Percentiles rank a stretch among this genome's conserved stretches.
These are phyloP conservation scores for Rhizoglyphus robini DNA, from an alignment of 1,140 invertebrate species.

Conservation along the genomic window DNA sequence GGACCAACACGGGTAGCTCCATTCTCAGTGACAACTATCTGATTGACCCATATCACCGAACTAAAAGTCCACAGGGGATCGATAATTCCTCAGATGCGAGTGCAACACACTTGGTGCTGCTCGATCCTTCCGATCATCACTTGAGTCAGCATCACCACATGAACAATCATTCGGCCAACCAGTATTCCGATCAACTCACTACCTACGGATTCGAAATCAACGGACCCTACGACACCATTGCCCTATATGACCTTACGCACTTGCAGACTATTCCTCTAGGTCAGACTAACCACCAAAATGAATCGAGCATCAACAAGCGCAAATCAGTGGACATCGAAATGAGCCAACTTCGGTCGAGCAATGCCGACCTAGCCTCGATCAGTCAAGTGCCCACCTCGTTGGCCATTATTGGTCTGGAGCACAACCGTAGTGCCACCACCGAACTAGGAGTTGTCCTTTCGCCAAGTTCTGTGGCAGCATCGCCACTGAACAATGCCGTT, in stretches of 20 bases:
- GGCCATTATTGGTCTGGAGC: background rate
- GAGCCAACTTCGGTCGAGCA: background rate
- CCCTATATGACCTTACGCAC: constrained; percentile 1
- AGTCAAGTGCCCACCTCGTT: background rate
- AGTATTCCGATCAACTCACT: background rate
- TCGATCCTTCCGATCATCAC: background rate
- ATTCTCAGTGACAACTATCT: constrained; percentile 3
- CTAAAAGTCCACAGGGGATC: background rate
- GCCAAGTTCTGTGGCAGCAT: background rate
- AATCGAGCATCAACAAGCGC: background rate
- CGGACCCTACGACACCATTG: constrained; percentile 1
- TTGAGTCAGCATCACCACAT: background rate
- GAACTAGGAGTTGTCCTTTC: background rate
- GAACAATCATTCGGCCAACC: background rate
- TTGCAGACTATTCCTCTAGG: background rate
- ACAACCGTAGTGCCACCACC: background rate
- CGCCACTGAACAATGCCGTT: background rate
- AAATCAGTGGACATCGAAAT: background rate
- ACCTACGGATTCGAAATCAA: background rate
- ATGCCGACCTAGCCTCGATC: background rate
- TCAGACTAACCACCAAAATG: background rate
- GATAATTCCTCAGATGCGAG: background rate
- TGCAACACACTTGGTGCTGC: background rate
- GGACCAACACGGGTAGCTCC: background rate
- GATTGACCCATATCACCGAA: background rate